Evolutionary conservation across 2,113 vertebrate genomes (phyloP).

Genomic region (Rhinopomastus cyanomelas): DNA sequence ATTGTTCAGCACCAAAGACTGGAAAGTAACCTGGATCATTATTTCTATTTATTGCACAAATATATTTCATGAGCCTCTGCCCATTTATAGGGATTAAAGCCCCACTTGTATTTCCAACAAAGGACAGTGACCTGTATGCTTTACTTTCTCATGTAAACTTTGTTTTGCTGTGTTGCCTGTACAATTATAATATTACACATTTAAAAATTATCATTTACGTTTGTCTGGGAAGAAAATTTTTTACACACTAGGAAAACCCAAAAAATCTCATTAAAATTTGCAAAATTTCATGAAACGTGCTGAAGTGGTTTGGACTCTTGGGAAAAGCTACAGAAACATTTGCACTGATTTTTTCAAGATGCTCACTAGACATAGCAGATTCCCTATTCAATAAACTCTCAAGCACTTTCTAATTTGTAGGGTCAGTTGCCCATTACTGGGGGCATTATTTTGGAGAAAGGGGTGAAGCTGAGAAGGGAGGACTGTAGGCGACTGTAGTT

Average conservation of each 20-base stretch:
- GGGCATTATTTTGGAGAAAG: neutral
- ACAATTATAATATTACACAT: accelerated
- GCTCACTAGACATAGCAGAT: neutral
- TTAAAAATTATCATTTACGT: neutral
- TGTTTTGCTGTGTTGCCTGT: neutral
- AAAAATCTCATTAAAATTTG: neutral
- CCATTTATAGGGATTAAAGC: neutral
- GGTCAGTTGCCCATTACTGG: neutral
- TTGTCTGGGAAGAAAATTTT: neutral
- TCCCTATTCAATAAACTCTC: neutral
- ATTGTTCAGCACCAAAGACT: neutral
- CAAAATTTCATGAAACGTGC: neutral
- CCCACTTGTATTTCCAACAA: neutral
- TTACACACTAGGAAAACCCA: neutral
- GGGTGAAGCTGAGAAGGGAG: neutral
- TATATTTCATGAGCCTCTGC: neutral
- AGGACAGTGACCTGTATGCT: neutral
- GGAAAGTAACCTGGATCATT: neutral
- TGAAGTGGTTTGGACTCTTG: neutral
- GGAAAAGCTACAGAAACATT: neutral
- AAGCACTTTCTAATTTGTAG: neutral
- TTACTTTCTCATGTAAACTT: neutral
- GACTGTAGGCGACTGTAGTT: too few species aligned
- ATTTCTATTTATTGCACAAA: neutral
- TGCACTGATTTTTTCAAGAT: neutral